These are phyloP conservation scores for Numida meleagris DNA, from an alignment of 2,113 vertebrate species.

Conservation along the genomic window DNA sequence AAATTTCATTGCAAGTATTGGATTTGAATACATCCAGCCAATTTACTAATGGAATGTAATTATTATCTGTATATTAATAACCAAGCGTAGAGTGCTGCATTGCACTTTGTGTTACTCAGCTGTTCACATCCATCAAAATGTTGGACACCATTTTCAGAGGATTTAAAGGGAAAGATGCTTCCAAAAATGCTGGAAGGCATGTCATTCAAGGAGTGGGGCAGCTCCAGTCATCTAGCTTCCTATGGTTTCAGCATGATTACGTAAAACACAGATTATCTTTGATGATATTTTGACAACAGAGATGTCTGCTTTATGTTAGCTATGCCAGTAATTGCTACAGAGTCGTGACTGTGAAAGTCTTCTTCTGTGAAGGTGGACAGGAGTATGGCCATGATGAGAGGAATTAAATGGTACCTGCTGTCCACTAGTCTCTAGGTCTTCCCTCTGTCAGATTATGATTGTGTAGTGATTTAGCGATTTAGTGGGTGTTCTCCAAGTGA, in stretches of 20 bases:
- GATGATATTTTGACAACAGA: neutral
- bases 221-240: neutral
- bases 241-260: neutral
- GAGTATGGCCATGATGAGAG: neutral
- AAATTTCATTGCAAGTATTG: slow-evolving; percentile 14
- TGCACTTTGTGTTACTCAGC: neutral
- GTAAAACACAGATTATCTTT: neutral
- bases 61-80: neutral
- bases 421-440: neutral
- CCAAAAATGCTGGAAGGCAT: neutral
- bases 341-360: neutral
- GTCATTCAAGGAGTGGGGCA: neutral
- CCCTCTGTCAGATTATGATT: neutral
- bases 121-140: neutral
- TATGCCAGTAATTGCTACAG: neutral
- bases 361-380: neutral
- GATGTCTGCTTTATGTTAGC: neutral
- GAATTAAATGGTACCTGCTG: neutral
- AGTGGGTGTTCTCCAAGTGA: neutral
- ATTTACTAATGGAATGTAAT: slow-evolving; percentile 46
- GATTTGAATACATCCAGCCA: neutral
- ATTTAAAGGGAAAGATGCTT: neutral
- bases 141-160: neutral
- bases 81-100: neutral
- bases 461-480: neutral